Evolutionary conservation across 2,113 vertebrate genomes (phyloP), one percentile per base, ranked within the genome.

Genomic region (Danio rerio): DNA sequence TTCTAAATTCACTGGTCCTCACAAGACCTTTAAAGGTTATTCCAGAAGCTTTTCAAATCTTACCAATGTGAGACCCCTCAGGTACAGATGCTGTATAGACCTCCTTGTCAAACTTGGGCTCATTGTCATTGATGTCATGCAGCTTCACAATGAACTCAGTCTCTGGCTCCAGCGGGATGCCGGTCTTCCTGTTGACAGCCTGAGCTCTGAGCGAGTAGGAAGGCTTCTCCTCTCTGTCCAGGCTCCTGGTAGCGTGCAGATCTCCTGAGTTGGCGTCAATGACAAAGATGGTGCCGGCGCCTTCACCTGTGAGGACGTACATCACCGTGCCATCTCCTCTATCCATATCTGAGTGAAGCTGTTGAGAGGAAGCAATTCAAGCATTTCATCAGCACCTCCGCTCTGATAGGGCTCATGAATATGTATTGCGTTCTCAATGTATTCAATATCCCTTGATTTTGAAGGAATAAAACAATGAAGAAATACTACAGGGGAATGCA

Each of bases 91-190:
- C 96, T 0, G 88, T 93, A 89, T 99, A 99, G 66, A 96, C 74
- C 0, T 98, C 96, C 91, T 96, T 93, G 84, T 94, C 95, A 92
- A 99, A 99, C 88, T 94, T 95, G 12, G 97, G 97, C 77, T 98
- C 97, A 6, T 99, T 99, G 87, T 99, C 97, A 31, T 99, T 99
- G 91, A 99, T 97, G 89, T 99, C 97, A 59, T 99, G 97, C 80
- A 99, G 96, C 88, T 99, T 99, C 86, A 99, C 94, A 84, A 94
- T 94, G 89, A 99, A 99, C 73, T 98, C 96, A 0, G 98, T 98
- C 90, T 97, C 96, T 0, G 96, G 96, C 90, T 99, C 98, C 86
- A 99, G 93, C 0, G 96, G 96, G 72, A 89, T 89, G 77, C 96
- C 95, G 5, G 95, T 98, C 82, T 81, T 92, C 86, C 94, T 96